These are phyloP conservation scores for Diplodus puntazzo DNA, from an alignment of 2,797 vertebrate species.

Conservation along the genomic window DNA sequence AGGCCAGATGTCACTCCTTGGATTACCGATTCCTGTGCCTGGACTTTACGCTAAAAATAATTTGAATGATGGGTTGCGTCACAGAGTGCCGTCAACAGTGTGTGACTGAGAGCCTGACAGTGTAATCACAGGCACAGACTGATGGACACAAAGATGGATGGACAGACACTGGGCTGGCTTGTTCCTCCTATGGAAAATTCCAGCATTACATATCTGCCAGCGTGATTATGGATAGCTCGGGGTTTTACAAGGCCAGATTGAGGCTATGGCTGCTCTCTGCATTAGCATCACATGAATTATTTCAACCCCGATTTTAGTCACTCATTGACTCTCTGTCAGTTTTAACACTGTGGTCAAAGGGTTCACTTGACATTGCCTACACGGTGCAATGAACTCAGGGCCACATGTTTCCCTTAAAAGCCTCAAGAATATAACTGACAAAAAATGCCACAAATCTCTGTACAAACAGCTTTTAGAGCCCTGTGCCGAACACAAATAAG, in stretches of 20 bases:
- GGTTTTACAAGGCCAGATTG: slow-evolving; percentile 55
- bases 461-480: slow-evolving; percentile 50
- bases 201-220: slow-evolving; percentile 65
- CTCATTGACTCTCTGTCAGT: slow-evolving; percentile 67
- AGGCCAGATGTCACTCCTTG: slow-evolving; percentile 88
- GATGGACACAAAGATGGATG: slow-evolving; percentile 67
- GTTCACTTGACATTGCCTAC: slow-evolving; percentile 56
- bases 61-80: slow-evolving; percentile 82
- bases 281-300: slow-evolving; percentile 65
- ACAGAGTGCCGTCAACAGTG: slow-evolving; percentile 67
- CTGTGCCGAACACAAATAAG: slow-evolving; percentile 64
- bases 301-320: slow-evolving; percentile 49
- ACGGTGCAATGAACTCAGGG: slow-evolving; percentile 58
- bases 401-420: slow-evolving; percentile 16
- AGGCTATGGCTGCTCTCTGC: slow-evolving; percentile 57
- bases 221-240: slow-evolving; percentile 59
- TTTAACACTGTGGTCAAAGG: slow-evolving; percentile 56
- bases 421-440: slow-evolving; percentile 20
- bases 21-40: slow-evolving; percentile 86
- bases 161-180: slow-evolving; percentile 54
- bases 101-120: slow-evolving; percentile 68
- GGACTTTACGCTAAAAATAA: slow-evolving; percentile 88
- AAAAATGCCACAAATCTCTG: slow-evolving; percentile 17
- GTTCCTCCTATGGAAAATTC: slow-evolving; percentile 75
- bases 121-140: slow-evolving; percentile 70